Evolutionary conservation across 2,888 invertebrate species (phyloP), one percentile per base, ranked within the genome.

Genomic region (Zelleria hepariella): DNA sequence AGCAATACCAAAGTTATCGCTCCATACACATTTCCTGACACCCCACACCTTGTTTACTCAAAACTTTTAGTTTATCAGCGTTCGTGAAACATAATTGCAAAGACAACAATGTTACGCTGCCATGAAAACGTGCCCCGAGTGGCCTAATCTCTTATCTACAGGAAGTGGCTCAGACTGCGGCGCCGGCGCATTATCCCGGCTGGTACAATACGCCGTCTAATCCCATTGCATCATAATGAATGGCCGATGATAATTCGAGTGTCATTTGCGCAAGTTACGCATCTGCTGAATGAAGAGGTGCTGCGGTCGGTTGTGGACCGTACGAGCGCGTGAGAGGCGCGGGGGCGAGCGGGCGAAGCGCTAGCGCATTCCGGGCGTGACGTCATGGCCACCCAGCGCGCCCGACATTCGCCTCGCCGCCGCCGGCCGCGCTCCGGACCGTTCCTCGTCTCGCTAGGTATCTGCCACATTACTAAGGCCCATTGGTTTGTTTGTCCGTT

Each of bases 351-450:
- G 70, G 69, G 72, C 69, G 78, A 67, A 72, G 77, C 76, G 80
- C 79, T 75, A 80, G 79, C 86, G 79, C 87, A 88, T 88, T 88
- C 87, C 86, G 81, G 68, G 75, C 78, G 82, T 88, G 88, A 88
- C 88, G 88, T 88, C 88, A 88, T 80, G 88, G 76, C 87, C 88
- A 87, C 88, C 88, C 88, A 88, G 79, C 67, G 80, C 80, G 86
- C 75, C 71, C 80, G 82, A 80, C 84, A 80, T 82, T 84, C 86
- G 83, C 82, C 82, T 80, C 81, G 76, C 69, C 73, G 72, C 75
- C 69, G 72, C 25, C 49, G 48, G 58, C 53, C 58, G 57, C 53
- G 47, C 68, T 65, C 70, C 74, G 70, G 67, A 70, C 72, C 68
- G 72, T 70, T 73, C 77, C 73, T 71, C 70, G 67, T 66, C 68